Evolutionary conservation across 2,888 invertebrate genomes (phyloP), one percentile per base, ranked within the genome.

Genomic region (Onchidella celtica): DNA sequence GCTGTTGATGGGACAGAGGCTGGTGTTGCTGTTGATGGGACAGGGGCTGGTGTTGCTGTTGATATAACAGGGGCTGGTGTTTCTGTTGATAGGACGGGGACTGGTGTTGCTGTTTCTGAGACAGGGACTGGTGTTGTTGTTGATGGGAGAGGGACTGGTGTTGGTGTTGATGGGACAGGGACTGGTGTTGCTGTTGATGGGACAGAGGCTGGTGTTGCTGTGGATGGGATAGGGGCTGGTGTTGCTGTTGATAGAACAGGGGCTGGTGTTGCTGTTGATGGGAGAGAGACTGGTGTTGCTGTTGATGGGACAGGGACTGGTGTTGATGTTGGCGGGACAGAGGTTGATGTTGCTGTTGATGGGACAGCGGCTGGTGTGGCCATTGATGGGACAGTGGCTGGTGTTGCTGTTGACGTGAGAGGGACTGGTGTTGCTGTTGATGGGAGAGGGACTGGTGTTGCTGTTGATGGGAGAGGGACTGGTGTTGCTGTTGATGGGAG

Each of bases 51-150:
- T 61, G 24, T 24, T 61, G 61, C 27, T n/a, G n/a, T n/a, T n/a
- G 61, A 61, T 27, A 14, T 61, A 6, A 61, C 27, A n/a, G 61
- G 61, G 27, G 61, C 6, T 61, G 61, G 24, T 24, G 61, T 24
- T 6, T 9, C 6, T 14, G 61, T 61, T 24, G 61, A 24, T n/a
- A 6, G n/a, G 27, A n/a, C 61, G 6, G n/a, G 24, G 27, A n/a
- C 6, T 6, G 61, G n/a, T 14, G n/a, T 27, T 4, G 61, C 6
- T n/a, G 61, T 61, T 21, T 4, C 4, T 24, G 6, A 6, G 4
- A 61, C 61, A n/a, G 27, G 61, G 61, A n/a, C n/a, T 61, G 61
- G 61, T 27, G 27, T 61, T n/a, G n/a, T n/a, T n/a, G n/a, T n/a
- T n/a, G n/a, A n/a, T n/a, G n/a, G n/a, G n/a, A n/a, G n/a, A n/a